These are phyloP conservation scores for Tor tambroides DNA, from an alignment of 2,113 vertebrate genomes.

Conservation along the genomic window DNA sequence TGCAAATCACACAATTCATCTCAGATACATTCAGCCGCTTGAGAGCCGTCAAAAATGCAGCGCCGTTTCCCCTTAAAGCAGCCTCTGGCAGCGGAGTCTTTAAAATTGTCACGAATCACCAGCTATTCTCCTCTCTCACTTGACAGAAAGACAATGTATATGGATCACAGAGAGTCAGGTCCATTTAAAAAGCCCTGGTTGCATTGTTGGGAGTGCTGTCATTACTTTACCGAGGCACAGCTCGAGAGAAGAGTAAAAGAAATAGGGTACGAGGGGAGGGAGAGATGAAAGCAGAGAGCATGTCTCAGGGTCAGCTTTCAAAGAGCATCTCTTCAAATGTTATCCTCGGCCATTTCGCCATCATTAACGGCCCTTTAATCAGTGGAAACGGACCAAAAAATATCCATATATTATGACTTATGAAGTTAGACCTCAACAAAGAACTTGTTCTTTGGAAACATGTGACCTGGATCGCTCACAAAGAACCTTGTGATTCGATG, in stretches of 20 bases:
- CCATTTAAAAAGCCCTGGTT: conserved; percentile 72
- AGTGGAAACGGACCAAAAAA: conserved; percentile 55
- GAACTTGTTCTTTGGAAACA: conserved; percentile 22
- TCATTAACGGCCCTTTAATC: conserved; percentile 77
- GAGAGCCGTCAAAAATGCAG: conserved; percentile 44
- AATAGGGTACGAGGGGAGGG: conserved; percentile 31
- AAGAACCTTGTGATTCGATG: background rate
- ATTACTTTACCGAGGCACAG: conserved; percentile 69
- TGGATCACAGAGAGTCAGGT: conserved; percentile 72
- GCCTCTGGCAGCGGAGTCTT: conserved; percentile 60
- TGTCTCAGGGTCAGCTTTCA: conserved; percentile 72
- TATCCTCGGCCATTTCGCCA: conserved; percentile 67
- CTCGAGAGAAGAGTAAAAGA: conserved; percentile 47
- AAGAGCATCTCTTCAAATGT: conserved; percentile 73
- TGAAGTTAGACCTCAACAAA: conserved; percentile 20
- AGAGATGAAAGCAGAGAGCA: conserved; percentile 74
- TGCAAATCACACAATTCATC: conserved; percentile 69
- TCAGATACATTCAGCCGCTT: conserved; percentile 56
- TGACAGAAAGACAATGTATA: conserved; percentile 72
- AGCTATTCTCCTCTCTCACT: conserved; percentile 56
- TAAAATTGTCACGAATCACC: conserved; percentile 70
- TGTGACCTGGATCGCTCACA: background rate
- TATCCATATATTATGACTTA: conserved; percentile 12
- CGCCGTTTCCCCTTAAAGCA: conserved; percentile 59
- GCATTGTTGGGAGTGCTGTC: conserved; percentile 64